phyloP scores from a whole-genome alignment of 2,797 vertebrate species.

The Amniataba percoides region DNA sequence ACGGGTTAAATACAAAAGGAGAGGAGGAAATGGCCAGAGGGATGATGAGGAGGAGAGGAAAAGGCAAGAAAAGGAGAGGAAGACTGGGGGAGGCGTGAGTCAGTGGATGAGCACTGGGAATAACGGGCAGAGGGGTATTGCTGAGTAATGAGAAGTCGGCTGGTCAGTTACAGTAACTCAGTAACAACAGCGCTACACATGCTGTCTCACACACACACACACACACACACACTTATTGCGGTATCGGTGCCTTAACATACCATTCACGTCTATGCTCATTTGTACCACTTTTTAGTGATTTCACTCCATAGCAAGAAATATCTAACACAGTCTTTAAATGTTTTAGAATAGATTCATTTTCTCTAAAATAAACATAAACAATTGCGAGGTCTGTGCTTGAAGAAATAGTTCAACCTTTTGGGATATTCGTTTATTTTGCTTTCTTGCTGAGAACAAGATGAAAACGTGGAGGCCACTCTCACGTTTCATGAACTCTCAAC shows the following conservation, averaged over 20 bases:
- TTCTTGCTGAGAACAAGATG: neutral
- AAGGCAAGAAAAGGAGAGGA: conserved; percentile 54
- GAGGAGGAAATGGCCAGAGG: conserved; percentile 64
- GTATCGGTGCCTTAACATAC: conserved; percentile 37
- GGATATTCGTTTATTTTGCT: neutral
- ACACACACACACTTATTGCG: conserved; percentile 42
- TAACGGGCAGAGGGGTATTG: conserved; percentile 66
- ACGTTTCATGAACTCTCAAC: neutral
- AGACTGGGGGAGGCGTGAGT: conserved; percentile 70
- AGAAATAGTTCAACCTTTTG: neutral
- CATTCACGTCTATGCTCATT: conserved; percentile 17
- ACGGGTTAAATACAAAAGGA: conserved; percentile 73
- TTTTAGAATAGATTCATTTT: neutral
- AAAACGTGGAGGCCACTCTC: neutral
- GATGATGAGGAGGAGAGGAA: conserved; percentile 58
- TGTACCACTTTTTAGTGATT: conserved; percentile 11
- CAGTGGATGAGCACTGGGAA: conserved; percentile 62
- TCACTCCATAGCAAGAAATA: conserved; percentile 19
- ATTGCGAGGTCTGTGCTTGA: neutral
- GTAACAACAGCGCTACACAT: conserved; percentile 72
- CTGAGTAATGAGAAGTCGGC: conserved; percentile 77
- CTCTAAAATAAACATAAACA: neutral
- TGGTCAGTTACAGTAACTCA: conserved; percentile 77
- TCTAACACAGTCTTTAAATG: neutral
- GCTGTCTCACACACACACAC: conserved; percentile 27